Conservation (phyloP, 2,888 invertebrate genomes). For the Junonia oenone region DNA sequence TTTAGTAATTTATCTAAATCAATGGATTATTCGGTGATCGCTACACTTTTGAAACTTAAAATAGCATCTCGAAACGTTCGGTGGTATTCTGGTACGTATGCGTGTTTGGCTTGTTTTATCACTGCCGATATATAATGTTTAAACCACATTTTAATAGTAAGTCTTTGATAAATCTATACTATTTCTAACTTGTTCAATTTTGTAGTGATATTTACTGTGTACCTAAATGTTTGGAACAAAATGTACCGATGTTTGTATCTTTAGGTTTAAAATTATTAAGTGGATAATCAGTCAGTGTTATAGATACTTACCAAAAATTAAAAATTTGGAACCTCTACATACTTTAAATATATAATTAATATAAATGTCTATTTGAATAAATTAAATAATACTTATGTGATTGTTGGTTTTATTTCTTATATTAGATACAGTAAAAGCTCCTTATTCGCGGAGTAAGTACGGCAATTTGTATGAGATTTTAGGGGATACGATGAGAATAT, state of each 20-base stretch:
- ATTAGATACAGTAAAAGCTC: too few species aligned
- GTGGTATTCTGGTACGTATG: slow-evolving; percentile 28
- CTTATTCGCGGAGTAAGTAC: too few species aligned
- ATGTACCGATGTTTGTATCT: slow-evolving; percentile 66
- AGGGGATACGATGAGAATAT: too few species aligned
- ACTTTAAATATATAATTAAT: slow-evolving; percentile 62
- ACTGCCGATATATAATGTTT: slow-evolving; percentile 68
- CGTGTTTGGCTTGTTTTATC: slow-evolving; percentile 67
- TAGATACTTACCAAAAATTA: slow-evolving; percentile 71
- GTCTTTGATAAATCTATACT: slow-evolving; percentile 76
- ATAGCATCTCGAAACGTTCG: slow-evolving; percentile 24
- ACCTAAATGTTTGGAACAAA: slow-evolving; percentile 71
- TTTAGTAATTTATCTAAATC: slow-evolving; percentile 46
- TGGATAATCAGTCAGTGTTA: slow-evolving; percentile 73
- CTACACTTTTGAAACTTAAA: slow-evolving; percentile 9
- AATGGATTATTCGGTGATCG: slow-evolving; percentile 17
- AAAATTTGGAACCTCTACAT: slow-evolving; percentile 68
- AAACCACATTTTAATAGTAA: slow-evolving; percentile 59
- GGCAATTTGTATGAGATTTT: too few species aligned
- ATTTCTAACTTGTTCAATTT: slow-evolving; percentile 79
- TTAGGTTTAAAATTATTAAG: slow-evolving; percentile 56
- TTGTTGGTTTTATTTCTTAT: slow-evolving; percentile 60
- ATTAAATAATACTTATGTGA: slow-evolving; percentile 64
- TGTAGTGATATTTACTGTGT: slow-evolving; percentile 76
- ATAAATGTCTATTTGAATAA: slow-evolving; percentile 79